phyloP scores from a whole-genome alignment of 2,888 invertebrate species.

The Amphipoea oculea region DNA sequence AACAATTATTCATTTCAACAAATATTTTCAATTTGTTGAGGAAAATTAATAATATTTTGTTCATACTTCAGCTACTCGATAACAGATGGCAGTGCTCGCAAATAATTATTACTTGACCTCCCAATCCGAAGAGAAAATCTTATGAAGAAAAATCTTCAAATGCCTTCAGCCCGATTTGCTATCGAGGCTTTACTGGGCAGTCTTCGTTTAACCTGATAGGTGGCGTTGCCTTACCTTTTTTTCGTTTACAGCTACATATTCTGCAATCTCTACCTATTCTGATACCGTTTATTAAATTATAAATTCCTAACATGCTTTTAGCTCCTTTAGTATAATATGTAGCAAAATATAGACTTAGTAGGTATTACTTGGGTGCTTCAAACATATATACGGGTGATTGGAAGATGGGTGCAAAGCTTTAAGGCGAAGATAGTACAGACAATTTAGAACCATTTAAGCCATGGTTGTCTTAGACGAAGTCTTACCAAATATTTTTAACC shows the following conservation, averaged over 20 bases:
- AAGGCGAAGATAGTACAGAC: too few relatives aligned
- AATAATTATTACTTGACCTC: neutral
- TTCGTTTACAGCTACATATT: neutral
- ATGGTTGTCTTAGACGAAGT: too few relatives aligned
- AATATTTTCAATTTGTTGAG: too few relatives aligned
- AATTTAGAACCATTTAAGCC: too few relatives aligned
- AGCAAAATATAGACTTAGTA: neutral
- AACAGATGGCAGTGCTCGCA: conserved; percentile 49
- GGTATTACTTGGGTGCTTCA: neutral
- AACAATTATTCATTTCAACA: neutral
- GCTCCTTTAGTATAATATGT: neutral
- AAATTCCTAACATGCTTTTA: neutral
- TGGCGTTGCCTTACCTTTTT: conserved; percentile 8
- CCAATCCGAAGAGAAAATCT: neutral
- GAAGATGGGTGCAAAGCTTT: too few relatives aligned
- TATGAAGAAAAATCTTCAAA: neutral
- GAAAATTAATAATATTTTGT: neutral
- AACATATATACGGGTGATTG: neutral
- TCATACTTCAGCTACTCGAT: conserved; percentile 44
- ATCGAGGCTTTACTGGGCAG: neutral
- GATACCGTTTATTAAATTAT: neutral
- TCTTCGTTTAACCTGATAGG: conserved; percentile 8
- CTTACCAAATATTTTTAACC: too few relatives aligned
- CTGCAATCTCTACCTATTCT: neutral
- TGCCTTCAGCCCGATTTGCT: neutral